A percentile compares a stretch with the other conserved stretches of the same genome.
phyloP scores from a whole-genome alignment of 2,888 invertebrate genomes.

The Tenthredo amoena region DNA sequence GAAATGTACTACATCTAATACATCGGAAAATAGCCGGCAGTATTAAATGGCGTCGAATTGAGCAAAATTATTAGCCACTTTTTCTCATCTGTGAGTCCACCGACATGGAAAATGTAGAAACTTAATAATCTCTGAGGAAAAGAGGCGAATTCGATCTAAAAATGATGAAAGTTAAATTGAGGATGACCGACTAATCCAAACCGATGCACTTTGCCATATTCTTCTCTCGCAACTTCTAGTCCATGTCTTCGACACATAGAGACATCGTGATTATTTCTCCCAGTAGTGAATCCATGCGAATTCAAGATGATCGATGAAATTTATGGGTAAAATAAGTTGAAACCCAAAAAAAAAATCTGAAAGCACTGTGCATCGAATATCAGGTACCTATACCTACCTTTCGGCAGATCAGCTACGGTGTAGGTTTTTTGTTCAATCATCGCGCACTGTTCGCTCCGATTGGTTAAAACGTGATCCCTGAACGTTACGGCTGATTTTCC shows the following conservation, averaged over 20 bases:
- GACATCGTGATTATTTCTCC: background rate
- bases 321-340: background rate
- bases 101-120: background rate
- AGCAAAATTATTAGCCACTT: background rate
- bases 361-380: conserved; percentile 52
- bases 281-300: background rate
- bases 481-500: conserved; percentile 72
- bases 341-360: conserved; percentile 32
- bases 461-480: conserved; percentile 68
- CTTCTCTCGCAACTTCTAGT: background rate
- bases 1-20: background rate
- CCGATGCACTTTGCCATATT: background rate
- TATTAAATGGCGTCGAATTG: conserved; percentile 7
- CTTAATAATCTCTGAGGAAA: background rate
- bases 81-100: background rate
- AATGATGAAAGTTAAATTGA: background rate
- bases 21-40: conserved; percentile 18
- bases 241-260: background rate
- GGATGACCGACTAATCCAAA: background rate
- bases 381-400: conserved; percentile 57
- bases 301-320: background rate
- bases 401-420: conserved; percentile 19
- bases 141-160: background rate
- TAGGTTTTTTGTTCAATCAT: conserved; percentile 61
- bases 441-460: conserved; percentile 65